A percentile compares a stretch with the other conserved stretches of the same genome.
phyloP scores from a whole-genome alignment of 2,113 vertebrate genomes.

The Syngnathus scovelli region DNA sequence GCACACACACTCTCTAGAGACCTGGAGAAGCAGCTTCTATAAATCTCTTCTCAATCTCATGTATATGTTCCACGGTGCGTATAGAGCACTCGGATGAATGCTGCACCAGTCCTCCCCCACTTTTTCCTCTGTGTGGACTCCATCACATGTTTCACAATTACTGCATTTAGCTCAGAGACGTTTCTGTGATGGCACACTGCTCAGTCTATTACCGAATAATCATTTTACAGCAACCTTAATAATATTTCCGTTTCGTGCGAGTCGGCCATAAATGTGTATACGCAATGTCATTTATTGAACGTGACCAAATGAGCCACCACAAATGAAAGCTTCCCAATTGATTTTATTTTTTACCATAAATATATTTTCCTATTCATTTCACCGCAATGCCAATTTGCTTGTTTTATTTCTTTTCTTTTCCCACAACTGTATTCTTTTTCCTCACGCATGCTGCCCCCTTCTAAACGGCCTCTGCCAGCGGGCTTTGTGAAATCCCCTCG shows the following conservation, averaged over 20 bases:
- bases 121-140: neutral
- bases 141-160: conserved; percentile 26
- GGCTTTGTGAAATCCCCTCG: conserved; percentile 96
- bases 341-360: conserved; percentile 4
- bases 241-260: conserved; percentile 17
- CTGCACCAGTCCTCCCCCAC: conserved; percentile 6
- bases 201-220: conserved; percentile 1
- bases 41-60: conserved; percentile 53
- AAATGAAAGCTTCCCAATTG: conserved; percentile 34
- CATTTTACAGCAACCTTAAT: conserved; percentile 4
- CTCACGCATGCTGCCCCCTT: conserved; percentile 25
- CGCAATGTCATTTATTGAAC: conserved; percentile 42
- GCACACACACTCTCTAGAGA: conserved; percentile 62
- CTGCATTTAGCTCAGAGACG: conserved; percentile 9
- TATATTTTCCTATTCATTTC: neutral
- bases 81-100: conserved; percentile 29
- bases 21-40: conserved; percentile 48
- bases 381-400: neutral
- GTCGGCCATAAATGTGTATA: conserved; percentile 7
- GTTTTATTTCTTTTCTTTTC: conserved; percentile 17
- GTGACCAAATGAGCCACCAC: conserved; percentile 37
- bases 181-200: conserved; percentile 4
- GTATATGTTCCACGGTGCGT: conserved; percentile 19
- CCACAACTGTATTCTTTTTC: conserved; percentile 21
- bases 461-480: conserved; percentile 72